Base-by-base conservation (phyloP, 2,888 invertebrate species). In the Archips xylosteana region DNA sequence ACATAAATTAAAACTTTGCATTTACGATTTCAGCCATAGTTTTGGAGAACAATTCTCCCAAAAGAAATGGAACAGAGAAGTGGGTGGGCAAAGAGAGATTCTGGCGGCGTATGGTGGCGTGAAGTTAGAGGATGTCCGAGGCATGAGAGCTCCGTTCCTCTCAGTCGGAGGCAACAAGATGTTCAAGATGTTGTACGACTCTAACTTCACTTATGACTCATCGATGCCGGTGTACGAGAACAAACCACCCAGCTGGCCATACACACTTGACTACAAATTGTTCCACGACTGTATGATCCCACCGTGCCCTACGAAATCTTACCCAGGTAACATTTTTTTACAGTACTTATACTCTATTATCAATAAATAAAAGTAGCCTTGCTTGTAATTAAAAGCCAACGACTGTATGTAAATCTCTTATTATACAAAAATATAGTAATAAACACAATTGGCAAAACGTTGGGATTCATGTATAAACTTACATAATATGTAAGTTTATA, bases 261-360 rank as follows among this genome's bases (percentile, higher is more conserved):
- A 99, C 89, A 99, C 99, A 2, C 95, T 99, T 78, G 99, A 99
- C 89, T 99, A 98, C 92, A 98, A 98, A 87, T 95, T 98, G 76
- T 98, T 98, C 96, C 98, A 98, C 86, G 98, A 98, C 87, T 99
- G 98, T 83, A 98, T 98, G 98, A 98, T 99, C 82, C 98, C 98
- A 60, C 98, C 98, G 2, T 98, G 98, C 86, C 98, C 98, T 8
- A 98, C 98, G 5, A 96, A 97, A 84, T 98, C 98, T 60, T 99
- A 98, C 90, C 98, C 98, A 80, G 98, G 96, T 95, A 86, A 81
- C 76, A 23, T 59, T 47, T 9, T 8, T 3, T 54, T 54, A 8
- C 2, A 57, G 12, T 8, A 32, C 12, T 3, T 32, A 10, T 32
- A 23, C 10, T 57, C 9, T 32, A 32, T 23, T 10, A 23, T 51